A percentile compares a stretch with the other conserved stretches of the same genome.
Conservation (phyloP, 2,113 vertebrate genomes). For the Scomber japonicus region DNA sequence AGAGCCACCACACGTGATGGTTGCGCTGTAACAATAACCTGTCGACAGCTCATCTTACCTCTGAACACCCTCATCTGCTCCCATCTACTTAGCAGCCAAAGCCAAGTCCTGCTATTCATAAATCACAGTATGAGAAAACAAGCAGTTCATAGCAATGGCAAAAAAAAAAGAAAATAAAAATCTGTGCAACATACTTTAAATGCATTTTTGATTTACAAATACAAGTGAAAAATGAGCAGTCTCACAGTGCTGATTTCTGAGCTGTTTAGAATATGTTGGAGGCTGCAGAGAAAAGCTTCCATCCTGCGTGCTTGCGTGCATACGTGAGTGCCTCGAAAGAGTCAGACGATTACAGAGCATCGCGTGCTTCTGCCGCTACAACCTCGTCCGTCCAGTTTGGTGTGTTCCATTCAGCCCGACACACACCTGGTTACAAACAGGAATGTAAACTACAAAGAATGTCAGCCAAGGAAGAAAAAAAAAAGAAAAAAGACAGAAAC, state of each 20-base stretch:
- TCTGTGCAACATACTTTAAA: not conserved
- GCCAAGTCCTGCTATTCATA: constrained; percentile 12
- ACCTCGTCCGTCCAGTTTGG: constrained; percentile 83
- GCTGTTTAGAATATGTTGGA: not conserved
- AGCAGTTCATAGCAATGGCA: not conserved
- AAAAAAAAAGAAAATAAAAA: not conserved
- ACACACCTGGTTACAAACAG: constrained; percentile 75
- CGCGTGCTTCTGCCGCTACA: constrained; percentile 63
- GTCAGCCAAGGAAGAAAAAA: constrained; percentile 39
- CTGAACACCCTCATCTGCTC: constrained; percentile 52
- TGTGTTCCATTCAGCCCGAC: constrained; percentile 73
- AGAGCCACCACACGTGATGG: constrained; percentile 71
- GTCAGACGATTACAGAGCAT: constrained; percentile 58
- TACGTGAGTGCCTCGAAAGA: constrained; percentile 46
- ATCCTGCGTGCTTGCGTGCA: constrained; percentile 48
- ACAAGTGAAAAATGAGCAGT: not conserved
- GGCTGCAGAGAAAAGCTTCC: constrained; percentile 11
- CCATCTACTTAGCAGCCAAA: constrained; percentile 9
- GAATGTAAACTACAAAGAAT: constrained; percentile 83
- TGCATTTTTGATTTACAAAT: not conserved
- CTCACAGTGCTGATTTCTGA: not conserved
- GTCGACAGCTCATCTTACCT: constrained; percentile 75
- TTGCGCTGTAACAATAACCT: constrained; percentile 76
- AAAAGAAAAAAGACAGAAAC: constrained; percentile 30
- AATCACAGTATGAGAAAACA: constrained; percentile 7